phyloP scores from a whole-genome alignment of 2,113 vertebrate species.

The Egretta garzetta region DNA sequence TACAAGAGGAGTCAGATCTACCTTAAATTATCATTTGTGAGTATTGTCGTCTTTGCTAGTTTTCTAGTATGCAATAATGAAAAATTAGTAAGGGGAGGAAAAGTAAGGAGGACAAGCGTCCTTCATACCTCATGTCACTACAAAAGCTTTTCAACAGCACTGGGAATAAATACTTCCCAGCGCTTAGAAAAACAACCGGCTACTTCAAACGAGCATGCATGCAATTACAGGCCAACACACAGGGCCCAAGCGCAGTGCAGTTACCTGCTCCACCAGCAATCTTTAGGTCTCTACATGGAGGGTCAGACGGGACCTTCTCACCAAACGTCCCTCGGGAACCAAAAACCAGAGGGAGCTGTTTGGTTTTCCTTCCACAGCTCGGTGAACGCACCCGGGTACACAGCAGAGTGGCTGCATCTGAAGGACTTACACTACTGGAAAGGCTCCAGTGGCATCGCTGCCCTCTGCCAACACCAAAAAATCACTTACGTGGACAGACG shows the following conservation, averaged over 20 bases:
- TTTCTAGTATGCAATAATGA: not conserved
- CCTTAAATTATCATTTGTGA: not conserved
- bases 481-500: not conserved
- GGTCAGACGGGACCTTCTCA: not conserved
- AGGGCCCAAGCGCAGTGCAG: not conserved
- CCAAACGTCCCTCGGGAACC: not conserved
- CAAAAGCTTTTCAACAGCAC: conserved; percentile 40
- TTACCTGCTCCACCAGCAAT: not conserved
- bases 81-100: not conserved
- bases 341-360: not conserved
- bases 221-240: not conserved
- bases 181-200: not conserved
- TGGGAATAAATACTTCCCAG: not conserved
- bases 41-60: not conserved
- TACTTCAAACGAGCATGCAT: not conserved
- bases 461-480: not conserved
- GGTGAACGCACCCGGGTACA: rapidly evolving
- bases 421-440: not conserved
- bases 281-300: not conserved
- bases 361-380: not conserved
- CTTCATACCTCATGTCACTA: not conserved
- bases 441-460: not conserved
- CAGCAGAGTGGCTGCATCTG: not conserved
- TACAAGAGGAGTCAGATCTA: not conserved
- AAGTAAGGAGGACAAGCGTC: not conserved